A percentile compares a stretch with the other conserved stretches of the same genome.
phyloP scores from a whole-genome alignment of 2,797 vertebrate genomes.

The Eutrigla gurnardus region DNA sequence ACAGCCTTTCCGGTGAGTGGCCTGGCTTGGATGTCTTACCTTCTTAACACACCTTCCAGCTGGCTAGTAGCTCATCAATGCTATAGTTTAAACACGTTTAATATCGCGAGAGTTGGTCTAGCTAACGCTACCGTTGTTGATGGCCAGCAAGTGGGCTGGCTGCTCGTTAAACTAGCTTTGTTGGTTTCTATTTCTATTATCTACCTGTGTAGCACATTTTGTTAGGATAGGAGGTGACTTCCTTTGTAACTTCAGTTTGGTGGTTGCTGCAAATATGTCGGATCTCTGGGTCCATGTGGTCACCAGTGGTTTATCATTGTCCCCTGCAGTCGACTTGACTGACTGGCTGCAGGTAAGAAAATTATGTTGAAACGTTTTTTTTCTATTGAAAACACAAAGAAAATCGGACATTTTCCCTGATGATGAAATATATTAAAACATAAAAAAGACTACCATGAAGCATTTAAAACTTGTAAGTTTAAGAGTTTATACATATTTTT shows the following conservation, averaged over 20 bases:
- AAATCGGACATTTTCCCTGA: background rate
- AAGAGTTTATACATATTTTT: background rate
- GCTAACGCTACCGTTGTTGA: too few relatives aligned
- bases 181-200: background rate
- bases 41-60: too few relatives aligned
- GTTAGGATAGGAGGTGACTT: too few relatives aligned
- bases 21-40: too few relatives aligned
- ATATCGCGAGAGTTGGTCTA: too few relatives aligned
- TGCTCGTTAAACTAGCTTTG: background rate
- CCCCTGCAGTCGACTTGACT: background rate
- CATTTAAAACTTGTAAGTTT: background rate
- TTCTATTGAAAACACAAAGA: background rate
- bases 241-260: too few relatives aligned
- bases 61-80: background rate
- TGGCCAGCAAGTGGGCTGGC: too few relatives aligned
- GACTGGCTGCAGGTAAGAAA: constrained; percentile 1
- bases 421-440: background rate
- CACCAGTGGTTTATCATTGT: background rate
- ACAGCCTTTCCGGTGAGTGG: background rate
- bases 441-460: background rate
- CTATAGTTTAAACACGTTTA: background rate
- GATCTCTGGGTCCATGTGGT: background rate
- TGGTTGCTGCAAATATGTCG: background rate
- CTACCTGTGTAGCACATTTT: too few relatives aligned
- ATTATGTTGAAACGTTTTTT: background rate